Evolutionary conservation across 2,888 invertebrate genomes (phyloP), one percentile per base, ranked within the genome.

Genomic region (Candidula unifasciata): DNA sequence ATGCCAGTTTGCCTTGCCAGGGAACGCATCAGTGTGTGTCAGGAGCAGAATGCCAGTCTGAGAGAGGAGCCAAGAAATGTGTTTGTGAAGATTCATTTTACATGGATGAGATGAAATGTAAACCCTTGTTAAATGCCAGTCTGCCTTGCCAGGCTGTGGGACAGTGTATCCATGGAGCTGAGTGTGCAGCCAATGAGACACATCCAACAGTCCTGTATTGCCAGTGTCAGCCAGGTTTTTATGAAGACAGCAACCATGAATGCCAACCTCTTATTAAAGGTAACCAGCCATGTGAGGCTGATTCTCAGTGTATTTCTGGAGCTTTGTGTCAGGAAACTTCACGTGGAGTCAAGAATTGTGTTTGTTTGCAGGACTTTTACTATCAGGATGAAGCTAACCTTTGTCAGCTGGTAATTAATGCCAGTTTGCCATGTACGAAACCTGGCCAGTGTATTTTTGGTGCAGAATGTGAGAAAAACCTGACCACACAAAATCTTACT

Each of bases 141-240:
- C 27, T 54, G 2, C 84, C 84, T 3, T 86, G 86, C 37, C 37
- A 73, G 0, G 66, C n/a, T 35, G 73, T 35, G 2, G 79, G 79
- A 0, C 86, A 86, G 79, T 86, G 86, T 68, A 73, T 86, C 33
- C 54, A 57, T 35, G 84, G 84, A 37, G 86, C 86, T 30, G 77
- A 77, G 30, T 86, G 86, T 64, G 78, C 77, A 0, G 16, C 73
- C 64, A 57, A 73, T 57, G 6, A n/a, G 30, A n/a, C 66, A 27
- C 30, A 80, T 52, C 69, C 69, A 10, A 16, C 52, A 10, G 27
- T 44, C 27, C 10, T n/a, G 24, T 37, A 27, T 24, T 86, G 86
- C 79, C 64, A 73, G 44, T 86, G 86, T 68, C 78, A 69, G 0
- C 66, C 78, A 5, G 79, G 76, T 30, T 82, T 52, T 24, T 82